Percentiles rank a stretch among this genome's conserved stretches.
These are phyloP conservation scores for Mycteria americana DNA, from an alignment of 2,797 vertebrate genomes.

Conservation along the genomic window DNA sequence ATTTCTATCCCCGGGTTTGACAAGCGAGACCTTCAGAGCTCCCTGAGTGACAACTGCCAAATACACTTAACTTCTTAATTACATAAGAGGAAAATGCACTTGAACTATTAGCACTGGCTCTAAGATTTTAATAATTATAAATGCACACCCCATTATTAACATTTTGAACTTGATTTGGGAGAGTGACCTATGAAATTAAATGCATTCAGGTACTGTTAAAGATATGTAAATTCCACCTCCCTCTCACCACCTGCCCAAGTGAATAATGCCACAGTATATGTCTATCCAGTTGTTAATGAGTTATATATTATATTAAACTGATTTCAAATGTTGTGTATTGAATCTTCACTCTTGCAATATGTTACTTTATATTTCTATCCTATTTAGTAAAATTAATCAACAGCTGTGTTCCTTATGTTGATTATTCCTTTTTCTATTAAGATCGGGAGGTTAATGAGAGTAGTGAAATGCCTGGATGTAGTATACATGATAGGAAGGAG, in stretches of 20 bases:
- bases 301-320: slow-evolving; percentile 52
- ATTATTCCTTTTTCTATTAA: slow-evolving; percentile 37
- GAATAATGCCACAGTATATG: background rate
- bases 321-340: slow-evolving; percentile 52
- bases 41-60: slow-evolving; percentile 47
- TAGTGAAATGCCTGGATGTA: slow-evolving; percentile 23
- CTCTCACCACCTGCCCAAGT: slow-evolving; percentile 35
- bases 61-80: slow-evolving; percentile 50
- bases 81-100: slow-evolving; percentile 35
- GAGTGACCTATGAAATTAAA: slow-evolving; percentile 67
- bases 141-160: slow-evolving; percentile 82
- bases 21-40: slow-evolving; percentile 6
- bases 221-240: slow-evolving; percentile 71
- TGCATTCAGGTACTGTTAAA: slow-evolving; percentile 73
- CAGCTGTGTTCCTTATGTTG: slow-evolving; percentile 64
- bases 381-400: slow-evolving; percentile 73
- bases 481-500: slow-evolving; percentile 1
- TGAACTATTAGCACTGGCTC: slow-evolving; percentile 28
- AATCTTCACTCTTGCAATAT: slow-evolving; percentile 56
- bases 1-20: slow-evolving; percentile 8
- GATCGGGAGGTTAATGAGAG: slow-evolving; percentile 67
- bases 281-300: slow-evolving; percentile 51
- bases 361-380: slow-evolving; percentile 57
- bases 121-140: slow-evolving; percentile 78
- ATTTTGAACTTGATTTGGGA: slow-evolving; percentile 87